Percentiles rank a stretch among this genome's conserved stretches.
These are phyloP conservation scores for Leptodirus hochenwartii DNA, from an alignment of 2,888 invertebrate genomes.

Conservation along the genomic window DNA sequence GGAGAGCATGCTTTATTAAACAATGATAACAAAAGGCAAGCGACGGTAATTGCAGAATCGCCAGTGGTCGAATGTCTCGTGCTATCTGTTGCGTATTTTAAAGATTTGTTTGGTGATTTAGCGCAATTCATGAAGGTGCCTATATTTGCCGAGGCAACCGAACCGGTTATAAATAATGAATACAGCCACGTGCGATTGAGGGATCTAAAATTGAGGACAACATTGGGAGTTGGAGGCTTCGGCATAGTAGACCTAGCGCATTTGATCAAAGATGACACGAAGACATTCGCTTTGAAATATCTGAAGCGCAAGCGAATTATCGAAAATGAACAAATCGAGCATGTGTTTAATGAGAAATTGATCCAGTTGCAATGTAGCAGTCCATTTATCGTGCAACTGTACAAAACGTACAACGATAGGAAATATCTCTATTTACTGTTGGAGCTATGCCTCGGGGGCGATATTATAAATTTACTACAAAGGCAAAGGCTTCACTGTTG, in stretches of 20 bases:
- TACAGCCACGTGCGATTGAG: constrained; percentile 51
- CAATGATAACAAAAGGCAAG: constrained; percentile 70
- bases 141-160: too few species aligned
- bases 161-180: too few species aligned
- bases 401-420: constrained; percentile 75
- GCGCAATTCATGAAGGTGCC: too few species aligned
- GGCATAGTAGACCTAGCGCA: constrained; percentile 72
- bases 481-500: constrained; percentile 52
- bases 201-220: constrained; percentile 66
- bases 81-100: constrained; percentile 60
- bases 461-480: constrained; percentile 87
- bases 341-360: constrained; percentile 73
- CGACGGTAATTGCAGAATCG: constrained; percentile 74
- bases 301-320: constrained; percentile 80
- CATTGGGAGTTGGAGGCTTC: constrained; percentile 85
- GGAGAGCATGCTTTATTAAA: constrained; percentile 76
- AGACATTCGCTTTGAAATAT: constrained; percentile 69
- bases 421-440: constrained; percentile 90
- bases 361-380: constrained; percentile 59
- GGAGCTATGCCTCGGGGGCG: constrained; percentile 89
- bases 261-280: constrained; percentile 30
- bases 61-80: constrained; percentile 77
- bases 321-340: constrained; percentile 74
- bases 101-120: constrained; percentile 66
- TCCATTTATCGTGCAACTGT: constrained; percentile 59